Evolutionary conservation across 1,140 invertebrate genomes (phyloP).

Genomic region (Anoplolepis gracilipes): DNA sequence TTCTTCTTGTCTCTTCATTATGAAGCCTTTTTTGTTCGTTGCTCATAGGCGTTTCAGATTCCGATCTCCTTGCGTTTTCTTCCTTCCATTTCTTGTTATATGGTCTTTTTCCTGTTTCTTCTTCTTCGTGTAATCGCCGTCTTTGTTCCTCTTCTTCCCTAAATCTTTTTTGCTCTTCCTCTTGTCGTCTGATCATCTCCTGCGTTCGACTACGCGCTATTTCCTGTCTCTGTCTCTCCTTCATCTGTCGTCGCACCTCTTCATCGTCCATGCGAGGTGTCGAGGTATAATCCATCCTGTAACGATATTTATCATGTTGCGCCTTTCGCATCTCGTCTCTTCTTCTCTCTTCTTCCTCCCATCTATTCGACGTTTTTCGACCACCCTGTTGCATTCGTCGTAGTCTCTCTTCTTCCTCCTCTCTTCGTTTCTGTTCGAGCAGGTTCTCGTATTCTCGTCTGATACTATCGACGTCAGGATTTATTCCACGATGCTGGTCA

Average conservation of each 20-base stretch:
- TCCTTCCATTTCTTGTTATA: neutral
- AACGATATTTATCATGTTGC: slow-evolving; percentile 20
- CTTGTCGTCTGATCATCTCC: neutral
- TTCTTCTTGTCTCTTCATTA: slow-evolving; percentile 6
- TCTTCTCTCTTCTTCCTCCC: slow-evolving; percentile 28
- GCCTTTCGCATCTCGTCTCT: slow-evolving; percentile 31
- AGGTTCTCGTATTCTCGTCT: slow-evolving; percentile 53
- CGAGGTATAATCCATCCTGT: neutral
- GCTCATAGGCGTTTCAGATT: neutral
- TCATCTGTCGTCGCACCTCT: slow-evolving; percentile 8
- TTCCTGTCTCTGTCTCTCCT: slow-evolving; percentile 24
- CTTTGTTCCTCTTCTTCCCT: slow-evolving; percentile 36
- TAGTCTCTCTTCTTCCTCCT: slow-evolving; percentile 45
- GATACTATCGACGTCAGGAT: slow-evolving; percentile 37
- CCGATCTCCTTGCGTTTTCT: neutral
- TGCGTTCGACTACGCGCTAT: neutral
- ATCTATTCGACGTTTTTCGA: neutral
- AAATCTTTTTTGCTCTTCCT: slow-evolving; percentile 19
- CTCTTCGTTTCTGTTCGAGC: slow-evolving; percentile 19
- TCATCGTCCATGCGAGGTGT: neutral
- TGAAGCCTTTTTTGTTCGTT: slow-evolving; percentile 3
- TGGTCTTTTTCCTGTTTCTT: neutral
- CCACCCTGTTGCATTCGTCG: slow-evolving; percentile 33
- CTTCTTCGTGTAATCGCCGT: slow-evolving; percentile 30
- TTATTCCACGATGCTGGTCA: slow-evolving; percentile 16